These are phyloP conservation scores for Todus mexicanus DNA, from an alignment of 2,797 vertebrate genomes.

Conservation along the genomic window DNA sequence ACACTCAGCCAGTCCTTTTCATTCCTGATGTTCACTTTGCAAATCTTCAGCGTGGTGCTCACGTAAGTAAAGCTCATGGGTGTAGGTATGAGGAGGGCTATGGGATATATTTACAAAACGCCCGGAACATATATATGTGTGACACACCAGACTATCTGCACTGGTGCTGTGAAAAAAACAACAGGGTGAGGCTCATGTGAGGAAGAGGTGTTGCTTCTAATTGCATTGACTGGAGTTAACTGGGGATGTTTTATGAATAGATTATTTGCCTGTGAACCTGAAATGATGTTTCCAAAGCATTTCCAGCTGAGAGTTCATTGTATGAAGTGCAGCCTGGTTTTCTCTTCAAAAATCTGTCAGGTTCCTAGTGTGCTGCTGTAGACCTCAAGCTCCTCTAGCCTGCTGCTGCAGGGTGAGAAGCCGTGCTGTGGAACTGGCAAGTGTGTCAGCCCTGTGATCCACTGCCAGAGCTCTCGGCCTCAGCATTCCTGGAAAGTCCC, in stretches of 20 bases:
- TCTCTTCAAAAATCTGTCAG: not conserved
- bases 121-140: not conserved
- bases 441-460: not conserved
- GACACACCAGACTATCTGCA: not conserved
- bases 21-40: conserved; percentile 96
- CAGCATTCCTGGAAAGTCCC: not conserved
- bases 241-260: not conserved
- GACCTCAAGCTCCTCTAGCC: not conserved
- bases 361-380: not conserved
- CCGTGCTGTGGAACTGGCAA: not conserved
- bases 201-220: not conserved
- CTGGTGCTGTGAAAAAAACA: not conserved
- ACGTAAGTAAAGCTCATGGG: conserved; percentile 77
- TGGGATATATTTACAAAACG: not conserved
- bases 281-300: not conserved
- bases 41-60: conserved; percentile 86
- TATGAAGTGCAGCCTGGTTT: not conserved
- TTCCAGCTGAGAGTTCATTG: not conserved
- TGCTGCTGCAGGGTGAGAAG: not conserved
- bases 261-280: not conserved
- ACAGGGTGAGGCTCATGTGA: not conserved
- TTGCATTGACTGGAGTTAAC: not conserved
- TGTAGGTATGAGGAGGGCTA: not conserved
- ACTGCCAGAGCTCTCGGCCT: not conserved
- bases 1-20: conserved; percentile 96